Conservation (phyloP, 2,113 vertebrate species). For the Stegostoma tigrinum region DNA sequence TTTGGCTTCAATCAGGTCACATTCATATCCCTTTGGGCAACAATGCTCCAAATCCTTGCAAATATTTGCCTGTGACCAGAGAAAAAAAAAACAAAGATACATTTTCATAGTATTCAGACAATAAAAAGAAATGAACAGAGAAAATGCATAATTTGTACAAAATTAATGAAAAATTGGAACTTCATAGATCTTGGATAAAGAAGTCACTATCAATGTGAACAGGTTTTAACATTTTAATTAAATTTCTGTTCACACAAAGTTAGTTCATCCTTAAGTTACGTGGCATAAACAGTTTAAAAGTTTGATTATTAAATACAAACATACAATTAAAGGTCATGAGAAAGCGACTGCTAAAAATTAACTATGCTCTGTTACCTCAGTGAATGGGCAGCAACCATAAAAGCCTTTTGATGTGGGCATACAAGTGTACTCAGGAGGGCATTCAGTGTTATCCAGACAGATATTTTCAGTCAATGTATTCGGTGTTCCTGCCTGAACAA, state of each 20-base stretch:
- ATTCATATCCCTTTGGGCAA: conserved; percentile 69
- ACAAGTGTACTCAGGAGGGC: conserved; percentile 8
- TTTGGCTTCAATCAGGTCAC: conserved; percentile 48
- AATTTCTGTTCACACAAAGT: not conserved
- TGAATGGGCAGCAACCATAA: conserved; percentile 19
- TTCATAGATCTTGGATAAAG: not conserved
- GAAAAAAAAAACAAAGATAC: not conserved
- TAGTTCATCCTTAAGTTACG: not conserved
- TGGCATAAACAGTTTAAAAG: not conserved
- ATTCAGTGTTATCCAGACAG: conserved; percentile 24
- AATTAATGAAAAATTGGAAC: not conserved
- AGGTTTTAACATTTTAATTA: not conserved
- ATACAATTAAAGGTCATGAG: not conserved
- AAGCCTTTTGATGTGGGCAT: conserved; percentile 8
- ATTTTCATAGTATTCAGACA: not conserved
- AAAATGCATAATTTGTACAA: not conserved
- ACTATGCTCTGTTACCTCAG: not conserved
- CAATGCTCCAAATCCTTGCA: conserved; percentile 69
- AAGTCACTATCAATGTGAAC: not conserved
- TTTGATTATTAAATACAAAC: not conserved
- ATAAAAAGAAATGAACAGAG: not conserved
- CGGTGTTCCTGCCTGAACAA: conserved; percentile 2
- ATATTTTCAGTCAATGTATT: conserved; percentile 25
- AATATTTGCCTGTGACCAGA: conserved; percentile 29
- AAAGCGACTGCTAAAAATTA: not conserved